Conservation (phyloP, 2,888 invertebrate species). For the Neoscelio sp. region DNA sequence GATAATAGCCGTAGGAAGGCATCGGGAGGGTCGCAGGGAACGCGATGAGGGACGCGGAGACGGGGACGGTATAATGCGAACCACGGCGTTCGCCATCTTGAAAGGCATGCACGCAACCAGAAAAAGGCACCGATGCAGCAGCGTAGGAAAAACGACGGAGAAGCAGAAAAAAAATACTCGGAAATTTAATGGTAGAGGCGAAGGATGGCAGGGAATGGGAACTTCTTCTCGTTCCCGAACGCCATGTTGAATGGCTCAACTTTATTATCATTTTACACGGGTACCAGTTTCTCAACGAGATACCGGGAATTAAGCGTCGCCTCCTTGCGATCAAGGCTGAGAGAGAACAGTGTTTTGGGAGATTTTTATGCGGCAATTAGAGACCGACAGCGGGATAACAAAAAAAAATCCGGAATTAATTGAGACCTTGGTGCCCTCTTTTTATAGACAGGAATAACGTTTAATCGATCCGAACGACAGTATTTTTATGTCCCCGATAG, state of each 20-base stretch:
- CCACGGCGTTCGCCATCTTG: slow-evolving; percentile 64
- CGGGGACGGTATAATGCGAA: slow-evolving; percentile 52
- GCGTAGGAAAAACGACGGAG: slow-evolving; percentile 53
- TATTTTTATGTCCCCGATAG: neutral
- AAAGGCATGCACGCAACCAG: slow-evolving; percentile 66
- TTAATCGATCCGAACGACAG: no score
- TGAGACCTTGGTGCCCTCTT: slow-evolving; percentile 13
- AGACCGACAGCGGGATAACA: slow-evolving; percentile 38
- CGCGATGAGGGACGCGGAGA: slow-evolving; percentile 55
- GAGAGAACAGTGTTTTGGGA: slow-evolving; percentile 61
- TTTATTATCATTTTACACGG: slow-evolving; percentile 69
- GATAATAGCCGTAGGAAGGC: slow-evolving; percentile 79
- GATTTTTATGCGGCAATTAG: slow-evolving; percentile 61
- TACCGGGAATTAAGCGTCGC: slow-evolving; percentile 58
- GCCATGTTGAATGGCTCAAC: slow-evolving; percentile 64
- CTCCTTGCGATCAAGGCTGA: slow-evolving; percentile 60
- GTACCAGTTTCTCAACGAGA: slow-evolving; percentile 66
- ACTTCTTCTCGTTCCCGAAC: slow-evolving; percentile 62
- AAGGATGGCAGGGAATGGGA: slow-evolving; percentile 66
- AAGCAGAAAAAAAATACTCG: slow-evolving; percentile 69
- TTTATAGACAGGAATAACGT: slow-evolving; percentile 3
- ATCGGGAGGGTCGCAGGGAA: slow-evolving; percentile 73
- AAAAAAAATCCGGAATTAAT: slow-evolving; percentile 31
- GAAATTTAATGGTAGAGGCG: slow-evolving; percentile 71
- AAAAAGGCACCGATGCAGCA: slow-evolving; percentile 61